Percentiles rank a stretch among this genome's conserved stretches.
Evolutionary conservation across 2,113 vertebrate genomes (phyloP).

Genomic region (Gasterosteus aculeatus): DNA sequence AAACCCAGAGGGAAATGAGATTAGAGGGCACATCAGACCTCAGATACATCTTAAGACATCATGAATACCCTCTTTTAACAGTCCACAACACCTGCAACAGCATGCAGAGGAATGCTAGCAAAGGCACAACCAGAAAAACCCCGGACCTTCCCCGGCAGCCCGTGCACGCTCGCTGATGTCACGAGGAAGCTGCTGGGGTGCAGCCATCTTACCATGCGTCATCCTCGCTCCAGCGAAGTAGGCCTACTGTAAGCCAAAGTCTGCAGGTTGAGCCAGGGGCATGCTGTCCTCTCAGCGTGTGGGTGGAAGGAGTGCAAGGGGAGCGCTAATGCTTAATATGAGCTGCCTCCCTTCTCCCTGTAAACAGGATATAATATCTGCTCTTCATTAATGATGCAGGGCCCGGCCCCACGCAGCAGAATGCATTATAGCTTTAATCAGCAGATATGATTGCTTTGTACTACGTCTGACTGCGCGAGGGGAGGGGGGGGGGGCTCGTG

Average conservation of each 20-base stretch:
- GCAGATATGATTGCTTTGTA: conserved; percentile 86
- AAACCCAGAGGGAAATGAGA: neutral
- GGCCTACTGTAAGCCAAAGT: conserved; percentile 39
- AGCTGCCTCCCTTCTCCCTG: conserved; percentile 66
- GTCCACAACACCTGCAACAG: conserved; percentile 21
- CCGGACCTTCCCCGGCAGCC: conserved; percentile 9
- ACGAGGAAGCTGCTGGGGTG: conserved; percentile 39
- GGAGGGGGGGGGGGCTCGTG: conserved; percentile 49
- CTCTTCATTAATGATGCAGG: conserved; percentile 81
- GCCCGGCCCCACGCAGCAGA: conserved; percentile 76
- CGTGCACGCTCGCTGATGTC: conserved; percentile 32
- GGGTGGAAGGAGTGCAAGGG: conserved; percentile 61
- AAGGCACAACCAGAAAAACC: conserved; percentile 15
- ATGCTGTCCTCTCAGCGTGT: conserved; percentile 48
- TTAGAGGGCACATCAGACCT: conserved; percentile 13
- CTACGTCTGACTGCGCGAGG: conserved; percentile 78
- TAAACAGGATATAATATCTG: conserved; percentile 81
- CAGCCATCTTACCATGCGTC: conserved; percentile 17
- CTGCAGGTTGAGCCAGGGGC: conserved; percentile 57
- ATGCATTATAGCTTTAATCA: conserved; percentile 87
- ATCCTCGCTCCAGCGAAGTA: conserved; percentile 11
- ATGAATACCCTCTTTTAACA: conserved; percentile 14
- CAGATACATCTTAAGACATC: conserved; percentile 12
- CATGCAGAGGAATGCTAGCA: conserved; percentile 3
- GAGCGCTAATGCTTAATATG: conserved; percentile 69